A percentile compares a stretch with the other conserved stretches of the same genome.
phyloP scores from a whole-genome alignment of 2,888 invertebrate species.

The Scaptomyza reducta region DNA sequence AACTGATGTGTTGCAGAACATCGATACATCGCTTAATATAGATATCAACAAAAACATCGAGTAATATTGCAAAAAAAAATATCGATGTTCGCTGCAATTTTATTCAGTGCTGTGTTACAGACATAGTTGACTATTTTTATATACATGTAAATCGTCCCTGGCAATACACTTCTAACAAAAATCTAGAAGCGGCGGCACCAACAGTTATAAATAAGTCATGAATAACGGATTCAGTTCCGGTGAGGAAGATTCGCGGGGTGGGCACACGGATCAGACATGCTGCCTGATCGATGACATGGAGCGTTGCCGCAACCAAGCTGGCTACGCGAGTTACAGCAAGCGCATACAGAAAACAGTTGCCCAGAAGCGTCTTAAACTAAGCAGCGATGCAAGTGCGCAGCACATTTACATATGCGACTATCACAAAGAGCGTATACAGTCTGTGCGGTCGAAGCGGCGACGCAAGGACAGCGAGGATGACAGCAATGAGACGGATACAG shows the following conservation, averaged over 20 bases:
- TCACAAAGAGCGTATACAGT: slow-evolving; percentile 97
- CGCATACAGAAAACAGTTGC: slow-evolving; percentile 97
- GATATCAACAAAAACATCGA: too few species aligned
- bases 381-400: slow-evolving; percentile 92
- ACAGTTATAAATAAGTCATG: slow-evolving; percentile 46
- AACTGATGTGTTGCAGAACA: too few species aligned
- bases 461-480: slow-evolving; percentile 97
- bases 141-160: too few species aligned
- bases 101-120: too few species aligned
- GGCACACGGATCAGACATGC: slow-evolving; percentile 95
- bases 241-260: slow-evolving; percentile 95
- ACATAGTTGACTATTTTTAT: too few species aligned
- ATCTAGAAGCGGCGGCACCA: neutral
- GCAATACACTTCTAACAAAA: too few species aligned
- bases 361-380: slow-evolving; percentile 94
- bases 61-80: too few species aligned
- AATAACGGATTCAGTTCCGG: slow-evolving; percentile 95
- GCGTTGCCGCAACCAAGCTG: slow-evolving; percentile 91
- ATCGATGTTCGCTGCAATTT: too few species aligned
- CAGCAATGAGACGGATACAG: slow-evolving; percentile 96
- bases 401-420: slow-evolving; percentile 98
- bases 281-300: slow-evolving; percentile 95
- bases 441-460: slow-evolving; percentile 95
- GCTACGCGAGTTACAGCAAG: slow-evolving; percentile 95
- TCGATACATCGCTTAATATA: too few species aligned